These are phyloP conservation scores for Dipus sagitta DNA, from an alignment of 2,797 vertebrate genomes.

Conservation along the genomic window DNA sequence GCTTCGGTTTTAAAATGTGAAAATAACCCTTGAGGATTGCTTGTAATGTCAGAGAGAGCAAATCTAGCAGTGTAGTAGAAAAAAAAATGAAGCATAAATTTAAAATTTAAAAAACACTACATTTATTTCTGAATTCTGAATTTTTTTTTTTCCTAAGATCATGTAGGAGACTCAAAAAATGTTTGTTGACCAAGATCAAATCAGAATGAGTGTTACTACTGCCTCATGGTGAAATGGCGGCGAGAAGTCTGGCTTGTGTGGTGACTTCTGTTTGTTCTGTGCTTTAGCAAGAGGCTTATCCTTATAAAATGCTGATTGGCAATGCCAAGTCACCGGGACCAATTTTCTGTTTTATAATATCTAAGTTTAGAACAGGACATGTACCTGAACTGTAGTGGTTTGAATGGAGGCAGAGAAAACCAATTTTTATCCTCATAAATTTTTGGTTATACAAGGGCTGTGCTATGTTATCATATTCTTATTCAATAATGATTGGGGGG, in stretches of 20 bases:
- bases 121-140: conserved; percentile 68
- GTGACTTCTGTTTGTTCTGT: conserved; percentile 72
- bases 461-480: conserved; percentile 84
- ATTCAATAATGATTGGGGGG: conserved; percentile 69
- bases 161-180: conserved; percentile 69
- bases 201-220: conserved; percentile 67
- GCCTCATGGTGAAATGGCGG: conserved; percentile 31
- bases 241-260: conserved; percentile 71
- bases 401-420: conserved; percentile 76
- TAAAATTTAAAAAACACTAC: conserved; percentile 27
- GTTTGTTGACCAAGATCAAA: conserved; percentile 72
- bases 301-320: conserved; percentile 68
- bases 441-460: conserved; percentile 85
- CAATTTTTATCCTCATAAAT: conserved; percentile 75
- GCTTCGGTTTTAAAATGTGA: conserved; percentile 75
- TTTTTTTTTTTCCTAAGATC: conserved; percentile 50
- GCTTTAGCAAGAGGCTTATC: conserved; percentile 61
- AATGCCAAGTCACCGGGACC: conserved; percentile 88
- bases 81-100: conserved; percentile 44
- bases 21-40: conserved; percentile 13
- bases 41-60: conserved; percentile 35
- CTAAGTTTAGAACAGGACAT: conserved; percentile 83
- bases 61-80: conserved; percentile 40
- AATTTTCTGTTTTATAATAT: conserved; percentile 84
- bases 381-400: conserved; percentile 83